Evolutionary conservation across 1,140 invertebrate genomes (phyloP).

Genomic region (Andricus grossulariae): DNA sequence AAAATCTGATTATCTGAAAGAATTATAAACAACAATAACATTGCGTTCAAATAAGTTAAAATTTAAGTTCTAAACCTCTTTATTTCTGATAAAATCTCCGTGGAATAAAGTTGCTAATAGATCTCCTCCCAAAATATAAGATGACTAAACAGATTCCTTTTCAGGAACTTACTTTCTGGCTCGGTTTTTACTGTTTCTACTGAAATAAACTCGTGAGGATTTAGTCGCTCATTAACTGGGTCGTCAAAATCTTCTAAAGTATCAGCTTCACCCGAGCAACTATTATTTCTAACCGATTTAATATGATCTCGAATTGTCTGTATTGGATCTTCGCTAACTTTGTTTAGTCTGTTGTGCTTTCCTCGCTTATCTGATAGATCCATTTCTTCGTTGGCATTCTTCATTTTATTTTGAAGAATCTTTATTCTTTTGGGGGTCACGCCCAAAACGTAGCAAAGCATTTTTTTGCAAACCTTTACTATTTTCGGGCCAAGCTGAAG

Average conservation of each 20-base stretch:
- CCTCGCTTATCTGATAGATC: neutral
- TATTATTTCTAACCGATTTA: neutral
- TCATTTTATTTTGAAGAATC: constrained; percentile 15
- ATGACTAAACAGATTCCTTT: constrained; percentile 3
- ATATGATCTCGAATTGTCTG: neutral
- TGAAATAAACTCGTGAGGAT: neutral
- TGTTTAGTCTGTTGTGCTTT: neutral
- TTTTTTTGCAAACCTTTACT: neutral
- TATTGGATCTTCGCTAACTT: neutral
- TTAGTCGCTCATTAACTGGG: neutral
- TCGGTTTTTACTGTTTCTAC: neutral
- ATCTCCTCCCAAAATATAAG: too few species aligned
- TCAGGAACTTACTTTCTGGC: neutral
- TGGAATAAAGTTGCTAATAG: neutral
- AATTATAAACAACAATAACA: too few species aligned
- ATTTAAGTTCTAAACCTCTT: too few species aligned
- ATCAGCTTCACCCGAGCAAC: neutral
- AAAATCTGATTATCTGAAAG: too few species aligned
- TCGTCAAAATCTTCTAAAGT: neutral
- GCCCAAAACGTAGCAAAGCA: neutral
- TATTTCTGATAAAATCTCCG: neutral
- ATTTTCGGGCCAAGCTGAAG: constrained; percentile 7
- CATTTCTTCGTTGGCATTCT: neutral
- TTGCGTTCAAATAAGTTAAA: too few species aligned
- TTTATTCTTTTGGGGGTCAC: neutral